These are phyloP conservation scores for Ormyrus rosae DNA, from an alignment of 2,888 invertebrate species.

Conservation along the genomic window DNA sequence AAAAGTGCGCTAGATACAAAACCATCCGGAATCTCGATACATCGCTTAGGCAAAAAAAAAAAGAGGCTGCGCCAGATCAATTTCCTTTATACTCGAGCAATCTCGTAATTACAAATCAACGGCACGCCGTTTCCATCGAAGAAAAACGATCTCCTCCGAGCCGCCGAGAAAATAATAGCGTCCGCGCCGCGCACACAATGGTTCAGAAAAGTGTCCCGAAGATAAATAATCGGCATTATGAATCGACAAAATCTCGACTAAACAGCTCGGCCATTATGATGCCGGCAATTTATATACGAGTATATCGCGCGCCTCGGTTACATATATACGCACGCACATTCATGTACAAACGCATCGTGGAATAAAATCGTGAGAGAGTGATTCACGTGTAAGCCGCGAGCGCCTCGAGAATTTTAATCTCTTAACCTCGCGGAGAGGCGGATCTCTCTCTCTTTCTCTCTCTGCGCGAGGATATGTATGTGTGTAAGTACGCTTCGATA, in stretches of 20 bases:
- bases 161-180: slow-evolving; percentile 9
- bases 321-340: slow-evolving; percentile 15
- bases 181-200: background rate
- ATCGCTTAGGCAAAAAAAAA: background rate
- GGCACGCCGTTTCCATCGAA: slow-evolving; percentile 7
- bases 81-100: background rate
- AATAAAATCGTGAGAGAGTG: slow-evolving; percentile 50
- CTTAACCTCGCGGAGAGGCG: background rate
- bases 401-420: slow-evolving; percentile 40
- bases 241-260: slow-evolving; percentile 32
- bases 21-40: no score
- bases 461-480: no score
- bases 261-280: slow-evolving; percentile 37
- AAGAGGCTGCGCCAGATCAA: slow-evolving; percentile 2
- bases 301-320: background rate
- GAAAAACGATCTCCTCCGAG: background rate
- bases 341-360: slow-evolving; percentile 41
- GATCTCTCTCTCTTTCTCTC: no score
- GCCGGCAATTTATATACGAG: background rate
- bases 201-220: slow-evolving; percentile 43
- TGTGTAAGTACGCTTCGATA: background rate
- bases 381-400: slow-evolving; percentile 36
- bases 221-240: slow-evolving; percentile 50
- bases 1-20: no score
- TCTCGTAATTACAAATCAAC: slow-evolving; percentile 30